These are phyloP conservation scores for Anthoptus insignis DNA, from an alignment of 2,888 invertebrate genomes.

Conservation along the genomic window DNA sequence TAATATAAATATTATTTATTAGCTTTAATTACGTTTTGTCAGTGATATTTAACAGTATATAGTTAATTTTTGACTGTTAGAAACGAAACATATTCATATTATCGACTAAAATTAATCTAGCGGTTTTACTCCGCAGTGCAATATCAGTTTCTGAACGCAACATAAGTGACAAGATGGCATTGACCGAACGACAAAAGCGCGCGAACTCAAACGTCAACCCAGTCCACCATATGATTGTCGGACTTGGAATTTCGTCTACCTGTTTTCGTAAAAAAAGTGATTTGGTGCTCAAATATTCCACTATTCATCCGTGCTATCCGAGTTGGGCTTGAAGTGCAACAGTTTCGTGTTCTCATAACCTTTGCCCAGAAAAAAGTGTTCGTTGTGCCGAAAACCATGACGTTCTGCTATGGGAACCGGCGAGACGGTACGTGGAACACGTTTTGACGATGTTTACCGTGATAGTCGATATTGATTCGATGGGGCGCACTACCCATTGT, in stretches of 20 bases:
- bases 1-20: too few species aligned
- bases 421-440: conserved; percentile 30
- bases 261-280: conserved; percentile 23
- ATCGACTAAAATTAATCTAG: too few species aligned
- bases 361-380: conserved; percentile 18
- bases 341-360: conserved; percentile 42
- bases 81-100: too few species aligned
- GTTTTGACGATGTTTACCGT: conserved; percentile 34
- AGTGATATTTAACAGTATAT: too few species aligned
- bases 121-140: not conserved
- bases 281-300: not conserved
- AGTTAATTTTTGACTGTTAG: too few species aligned
- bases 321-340: conserved; percentile 35
- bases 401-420: conserved; percentile 16
- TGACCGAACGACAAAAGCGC: conserved; percentile 33
- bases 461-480: conserved; percentile 32
- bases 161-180: conserved; percentile 1
- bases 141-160: conserved; percentile 20
- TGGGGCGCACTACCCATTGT: conserved; percentile 13
- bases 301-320: conserved; percentile 21
- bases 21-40: too few species aligned
- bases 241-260: conserved; percentile 9
- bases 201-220: conserved; percentile 36
- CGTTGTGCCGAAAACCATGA: conserved; percentile 29
- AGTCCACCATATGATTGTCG: conserved; percentile 27